Base-by-base conservation (phyloP, 2,797 vertebrate genomes). In the Cirrhinus molitorella region DNA sequence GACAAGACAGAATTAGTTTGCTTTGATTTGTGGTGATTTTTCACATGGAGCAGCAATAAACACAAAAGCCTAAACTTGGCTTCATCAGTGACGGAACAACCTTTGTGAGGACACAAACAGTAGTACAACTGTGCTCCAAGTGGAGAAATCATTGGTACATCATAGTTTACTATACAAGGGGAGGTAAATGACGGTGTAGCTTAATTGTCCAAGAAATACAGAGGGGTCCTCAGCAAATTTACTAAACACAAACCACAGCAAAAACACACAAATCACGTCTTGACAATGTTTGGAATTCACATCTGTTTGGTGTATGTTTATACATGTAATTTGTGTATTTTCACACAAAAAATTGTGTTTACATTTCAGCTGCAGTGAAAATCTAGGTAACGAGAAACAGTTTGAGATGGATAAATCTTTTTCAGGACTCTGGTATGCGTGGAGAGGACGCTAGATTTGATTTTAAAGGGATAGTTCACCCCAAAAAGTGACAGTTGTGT, bases 271-370 rank as follows among this genome's bases (percentile, higher is more conserved):
- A 83, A 87, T 79, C 85, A 75, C 65, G 2, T 61, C 81, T 83
- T 51, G 76, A 84, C 73, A 81, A 79, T 65, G 81, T 79, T 83
- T 84, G 74, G 87, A 89, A 87, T 87, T 83, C 85, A 85, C 88
- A 87, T 87, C 86, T 89, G 89, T 81, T 83, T 59, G 31, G 68
- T 66, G 89, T 89, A 83, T 90, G 86, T 89, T 86, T 85, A 85
- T 86, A 87, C 79, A 78, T 89, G 84, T 89, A 83, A 86, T 89
- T 90, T 89, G 87, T 87, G 88, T 89, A 88, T 89, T 89, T 89
- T 87, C 85, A 86, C 85, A 85, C 74, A 83, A 83, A 88, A 88
- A 88, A 80, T 47, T 70, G 61, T 80, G 88, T 89, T 91, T 90
- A 87, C 73, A 85, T 83, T 87, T 85, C 51, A 75, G 83, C 83